Evolutionary conservation across 2,797 vertebrate species (phyloP), one percentile per base, ranked within the genome.

Genomic region (Pseudocheirus occidentalis): DNA sequence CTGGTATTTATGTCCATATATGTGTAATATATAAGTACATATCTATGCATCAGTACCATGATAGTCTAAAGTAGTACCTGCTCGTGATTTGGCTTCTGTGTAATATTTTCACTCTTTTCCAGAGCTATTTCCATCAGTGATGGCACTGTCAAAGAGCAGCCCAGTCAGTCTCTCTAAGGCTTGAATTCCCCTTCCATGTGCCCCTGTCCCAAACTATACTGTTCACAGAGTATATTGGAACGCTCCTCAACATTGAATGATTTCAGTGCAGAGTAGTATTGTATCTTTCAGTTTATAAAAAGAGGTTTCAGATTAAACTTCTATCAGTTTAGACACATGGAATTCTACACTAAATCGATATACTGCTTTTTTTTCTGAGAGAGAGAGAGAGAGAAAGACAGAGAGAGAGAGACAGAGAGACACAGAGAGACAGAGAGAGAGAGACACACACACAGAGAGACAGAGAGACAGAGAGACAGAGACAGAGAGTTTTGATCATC

Each of bases 321-420:
- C 29, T 97, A 97, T 97, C 95, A 93, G 89, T 90, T 96, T 95
- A 97, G 90, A 93, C 0, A 40, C 94, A 97, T 94, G 97, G 97
- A 98, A 98, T 97, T 62, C 95, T 55, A 96, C 96, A 97, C 98
- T 97, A 98, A 98, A 97, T 96, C 98, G 98, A 98, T 97, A 98
- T 97, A 98, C 96, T 95, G 92, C 97, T 94, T 89, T 98, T 87
- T n/a, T n/a, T n/a, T n/a, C n/a, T n/a, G 52, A 52, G 52, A 52
- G 52, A 52, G 52, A 52, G 52, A 52, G 52, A 52, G 52, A 52
- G 52, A 52, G 52, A 52, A 5, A 52, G 52, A 52, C 3, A 52
- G 52, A 52, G 52, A 52, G 52, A 52, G 52, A 56, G 4, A 56
- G 55, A 10, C n/a, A n/a, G n/a, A n/a, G n/a, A n/a, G n/a, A n/a